Base-by-base conservation (phyloP, 1,140 invertebrate species). In the Rhizoglyphus robini region DNA sequence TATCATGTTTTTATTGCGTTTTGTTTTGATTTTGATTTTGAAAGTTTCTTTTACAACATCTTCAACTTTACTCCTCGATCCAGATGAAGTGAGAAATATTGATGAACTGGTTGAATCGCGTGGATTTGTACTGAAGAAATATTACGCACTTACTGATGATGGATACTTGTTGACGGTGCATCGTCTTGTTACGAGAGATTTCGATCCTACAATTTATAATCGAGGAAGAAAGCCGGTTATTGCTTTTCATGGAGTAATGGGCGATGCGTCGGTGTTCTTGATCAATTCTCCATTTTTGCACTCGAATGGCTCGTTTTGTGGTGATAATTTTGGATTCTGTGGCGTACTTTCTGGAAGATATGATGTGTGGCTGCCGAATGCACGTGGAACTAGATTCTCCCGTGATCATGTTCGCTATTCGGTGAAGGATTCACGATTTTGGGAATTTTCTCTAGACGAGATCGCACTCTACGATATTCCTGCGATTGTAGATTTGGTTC, bases 401-500 rank as follows among this genome's bases (percentile, higher is more conserved):
- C n/a, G n/a, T n/a, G n/a, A n/a, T n/a, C n/a, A n/a, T n/a, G n/a
- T n/a, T n/a, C n/a, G n/a, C n/a, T n/a, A n/a, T n/a, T n/a, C n/a
- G n/a, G 3, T 3, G 2, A 5, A 20, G 23, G 49, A 47, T 32
- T 36, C 65, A 1, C 66, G 74, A 54, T 80, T 78, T 66, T 80
- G 79, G 79, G 67, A 74, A 46, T 79, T 72, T 68, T 61, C 54
- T 29, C 74, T 67, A n/a, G 72, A 75, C 57, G 69, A 76, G 66
- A 72, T 75, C 65, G 73, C 54, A 5, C 32, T 58, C 13, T 77
- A 74, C 60, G 81, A 82, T 70, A 59, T 80, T 18, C 76, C 78
- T 36, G 76, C 79, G 1, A 76, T 76, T 71, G 72, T 82, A n/a
- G 72, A 80, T 59, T 75, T 74, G 63, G 69, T 76, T 30, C 32